Percentiles rank a stretch among this genome's conserved stretches.
phyloP scores from a whole-genome alignment of 2,113 vertebrate genomes.

The Laticauda laticaudata region DNA sequence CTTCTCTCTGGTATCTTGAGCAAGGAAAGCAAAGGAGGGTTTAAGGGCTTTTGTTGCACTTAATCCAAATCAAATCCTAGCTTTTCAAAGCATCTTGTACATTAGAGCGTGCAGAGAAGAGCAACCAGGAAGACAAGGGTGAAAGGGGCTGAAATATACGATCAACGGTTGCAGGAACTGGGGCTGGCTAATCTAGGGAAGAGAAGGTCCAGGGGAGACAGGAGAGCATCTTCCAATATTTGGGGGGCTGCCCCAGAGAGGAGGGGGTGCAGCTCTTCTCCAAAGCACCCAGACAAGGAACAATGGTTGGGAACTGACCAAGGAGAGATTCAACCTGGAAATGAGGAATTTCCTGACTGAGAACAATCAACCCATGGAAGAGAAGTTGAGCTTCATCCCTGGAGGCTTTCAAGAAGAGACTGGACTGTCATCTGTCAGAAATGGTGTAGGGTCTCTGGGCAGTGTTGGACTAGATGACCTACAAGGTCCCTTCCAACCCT shows the following conservation, averaged over 20 bases:
- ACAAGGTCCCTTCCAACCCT: background rate
- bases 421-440: accelerated
- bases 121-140: too few species aligned
- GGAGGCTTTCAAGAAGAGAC: background rate
- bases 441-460: background rate
- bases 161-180: too few species aligned
- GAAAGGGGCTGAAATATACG: too few species aligned
- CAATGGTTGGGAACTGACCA: background rate
- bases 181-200: too few species aligned
- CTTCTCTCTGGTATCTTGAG: background rate
- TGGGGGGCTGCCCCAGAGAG: too few species aligned
- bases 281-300: background rate
- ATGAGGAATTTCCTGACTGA: background rate
- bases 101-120: too few species aligned
- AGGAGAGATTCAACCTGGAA: background rate
- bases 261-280: too few species aligned
- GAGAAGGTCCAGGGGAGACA: too few species aligned
- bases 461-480: background rate
- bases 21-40: background rate
- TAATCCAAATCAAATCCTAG: background rate
- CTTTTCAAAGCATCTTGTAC: too few species aligned
- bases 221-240: too few species aligned
- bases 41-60: background rate
- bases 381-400: background rate
- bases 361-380: accelerated